These are phyloP conservation scores for Callithrix jacchus DNA, from an alignment of 2,113 vertebrate species.

Conservation along the genomic window DNA sequence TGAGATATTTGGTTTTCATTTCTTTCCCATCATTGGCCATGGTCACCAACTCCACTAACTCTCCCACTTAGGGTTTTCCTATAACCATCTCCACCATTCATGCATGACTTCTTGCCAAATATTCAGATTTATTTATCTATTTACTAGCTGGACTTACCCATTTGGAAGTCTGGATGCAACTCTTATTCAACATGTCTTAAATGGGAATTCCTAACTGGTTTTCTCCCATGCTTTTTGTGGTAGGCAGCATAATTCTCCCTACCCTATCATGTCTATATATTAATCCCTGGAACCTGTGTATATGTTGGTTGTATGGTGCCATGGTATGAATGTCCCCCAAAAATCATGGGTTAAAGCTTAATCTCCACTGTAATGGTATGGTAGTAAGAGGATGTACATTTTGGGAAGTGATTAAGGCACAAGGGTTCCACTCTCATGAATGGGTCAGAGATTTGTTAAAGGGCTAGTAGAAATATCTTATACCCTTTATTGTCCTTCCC, in stretches of 20 bases:
- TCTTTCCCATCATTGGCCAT: accelerated
- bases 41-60: not conserved
- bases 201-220: not conserved
- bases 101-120: conserved; percentile 2
- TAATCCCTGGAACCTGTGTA: not conserved
- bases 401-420: too few species aligned
- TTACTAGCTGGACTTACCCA: not conserved
- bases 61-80: not conserved
- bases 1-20: not conserved
- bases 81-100: not conserved
- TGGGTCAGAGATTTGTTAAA: not conserved
- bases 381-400: not conserved
- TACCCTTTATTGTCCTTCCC: not conserved
- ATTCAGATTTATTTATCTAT: conserved; percentile 29
- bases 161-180: conserved; percentile 9
- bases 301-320: not conserved
- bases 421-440: not conserved
- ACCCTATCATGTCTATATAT: not conserved
- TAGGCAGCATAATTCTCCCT: not conserved
- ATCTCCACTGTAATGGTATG: not conserved
- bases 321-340: not conserved
- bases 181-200: conserved; percentile 16
- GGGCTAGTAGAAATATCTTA: not conserved
- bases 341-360: not conserved
- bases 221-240: not conserved